A percentile compares a stretch with the other conserved stretches of the same genome.
Evolutionary conservation across 2,797 vertebrate genomes (phyloP).

Genomic region (Dallia pectoralis): DNA sequence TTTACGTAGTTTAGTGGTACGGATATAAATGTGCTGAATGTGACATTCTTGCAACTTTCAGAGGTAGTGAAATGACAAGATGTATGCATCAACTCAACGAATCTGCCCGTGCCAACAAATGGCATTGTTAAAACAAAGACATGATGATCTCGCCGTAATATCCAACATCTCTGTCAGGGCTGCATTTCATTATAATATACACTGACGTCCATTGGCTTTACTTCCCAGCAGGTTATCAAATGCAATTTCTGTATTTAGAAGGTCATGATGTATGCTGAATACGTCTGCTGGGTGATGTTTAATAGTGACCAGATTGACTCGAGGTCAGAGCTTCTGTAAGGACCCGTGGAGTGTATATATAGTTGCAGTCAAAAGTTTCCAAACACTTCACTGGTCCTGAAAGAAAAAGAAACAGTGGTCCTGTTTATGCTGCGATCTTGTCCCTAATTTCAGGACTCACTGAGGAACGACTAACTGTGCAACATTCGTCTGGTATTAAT

Average conservation of each 20-base stretch:
- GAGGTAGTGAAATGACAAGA: too few relatives aligned
- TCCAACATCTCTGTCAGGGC: conserved; percentile 27
- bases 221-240: conserved; percentile 60
- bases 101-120: too few relatives aligned
- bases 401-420: conserved; percentile 35
- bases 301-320: not conserved
- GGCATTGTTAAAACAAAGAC: conserved; percentile 15
- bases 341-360: conserved; percentile 45
- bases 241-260: conserved; percentile 42
- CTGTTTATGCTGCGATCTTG: not conserved
- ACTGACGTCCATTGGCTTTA: conserved; percentile 48
- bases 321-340: conserved; percentile 34
- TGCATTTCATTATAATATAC: conserved; percentile 53
- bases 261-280: not conserved
- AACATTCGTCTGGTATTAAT: conserved; percentile 5
- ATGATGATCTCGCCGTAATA: too few relatives aligned
- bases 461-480: not conserved
- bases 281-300: not conserved
- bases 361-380: too few relatives aligned
- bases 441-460: not conserved
- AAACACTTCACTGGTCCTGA: too few relatives aligned
- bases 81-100: too few relatives aligned
- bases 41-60: too few relatives aligned
- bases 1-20: too few relatives aligned
- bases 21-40: too few relatives aligned